These are phyloP conservation scores for Gymnoscelis rufifasciata DNA, from an alignment of 2,888 invertebrate genomes.

Conservation along the genomic window DNA sequence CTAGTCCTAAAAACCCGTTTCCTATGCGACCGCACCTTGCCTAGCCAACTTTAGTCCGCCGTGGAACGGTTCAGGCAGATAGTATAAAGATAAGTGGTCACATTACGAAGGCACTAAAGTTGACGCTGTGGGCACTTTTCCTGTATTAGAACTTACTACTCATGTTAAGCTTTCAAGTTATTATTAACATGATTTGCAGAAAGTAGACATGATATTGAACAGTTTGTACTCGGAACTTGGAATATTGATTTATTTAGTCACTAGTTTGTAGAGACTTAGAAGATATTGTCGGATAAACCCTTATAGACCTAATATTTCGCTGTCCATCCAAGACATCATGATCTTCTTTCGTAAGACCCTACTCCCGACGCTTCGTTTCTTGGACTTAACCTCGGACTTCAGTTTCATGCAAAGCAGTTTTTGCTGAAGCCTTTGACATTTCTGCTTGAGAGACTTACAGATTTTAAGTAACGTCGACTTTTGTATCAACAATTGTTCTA, in stretches of 20 bases:
- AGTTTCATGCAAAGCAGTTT: constrained; percentile 11
- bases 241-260: not conserved
- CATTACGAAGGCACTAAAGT: constrained; percentile 47
- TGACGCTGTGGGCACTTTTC: constrained; percentile 45
- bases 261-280: not conserved
- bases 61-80: constrained; percentile 42
- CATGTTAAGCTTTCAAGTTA: constrained; percentile 27
- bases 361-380: not conserved
- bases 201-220: constrained; percentile 11
- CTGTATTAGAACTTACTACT: constrained; percentile 35
- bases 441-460: constrained; percentile 21
- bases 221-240: constrained; percentile 8
- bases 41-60: constrained; percentile 15
- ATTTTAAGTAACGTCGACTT: constrained; percentile 23
- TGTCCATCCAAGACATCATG: constrained; percentile 16
- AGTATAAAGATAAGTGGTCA: constrained; percentile 49
- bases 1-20: not conserved
- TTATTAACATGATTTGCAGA: constrained; percentile 24
- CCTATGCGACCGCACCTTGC: not conserved
- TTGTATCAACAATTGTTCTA: constrained; percentile 26
- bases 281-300: not conserved
- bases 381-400: constrained; percentile 2
- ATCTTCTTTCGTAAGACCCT: constrained; percentile 8
- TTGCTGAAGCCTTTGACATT: constrained; percentile 17
- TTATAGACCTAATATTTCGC: constrained; percentile 14